A percentile compares a stretch with the other conserved stretches of the same genome.
These are phyloP conservation scores for Trilocha varians DNA, from an alignment of 2,888 invertebrate species.

Conservation along the genomic window DNA sequence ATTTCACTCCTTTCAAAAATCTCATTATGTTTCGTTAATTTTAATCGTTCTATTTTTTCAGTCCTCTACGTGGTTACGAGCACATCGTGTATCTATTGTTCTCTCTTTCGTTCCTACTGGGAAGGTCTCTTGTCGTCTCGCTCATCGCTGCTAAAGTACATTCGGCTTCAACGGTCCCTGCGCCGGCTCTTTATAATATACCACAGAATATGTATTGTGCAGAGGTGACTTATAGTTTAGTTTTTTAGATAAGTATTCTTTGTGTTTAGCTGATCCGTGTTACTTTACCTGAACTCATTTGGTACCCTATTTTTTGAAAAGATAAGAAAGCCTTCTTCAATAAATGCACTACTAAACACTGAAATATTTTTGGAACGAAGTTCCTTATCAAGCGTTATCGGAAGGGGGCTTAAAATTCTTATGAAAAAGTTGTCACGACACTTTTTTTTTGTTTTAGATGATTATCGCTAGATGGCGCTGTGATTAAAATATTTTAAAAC, in stretches of 20 bases:
- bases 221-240: constrained; percentile 49
- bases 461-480: too few relatives aligned
- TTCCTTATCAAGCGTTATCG: too few relatives aligned
- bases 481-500: too few relatives aligned
- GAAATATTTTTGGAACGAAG: too few relatives aligned
- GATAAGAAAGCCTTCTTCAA: too few relatives aligned
- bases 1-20: background rate
- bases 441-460: too few relatives aligned
- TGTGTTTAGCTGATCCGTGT: background rate
- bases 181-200: constrained; percentile 68
- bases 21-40: background rate
- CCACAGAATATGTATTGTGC: constrained; percentile 67
- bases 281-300: too few relatives aligned
- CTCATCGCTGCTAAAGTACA: constrained; percentile 69
- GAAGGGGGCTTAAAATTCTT: too few relatives aligned
- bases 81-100: constrained; percentile 63
- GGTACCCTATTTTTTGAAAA: too few relatives aligned
- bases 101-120: constrained; percentile 72
- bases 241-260: background rate
- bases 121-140: constrained; percentile 70
- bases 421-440: too few relatives aligned
- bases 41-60: constrained; percentile 12
- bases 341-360: too few relatives aligned
- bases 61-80: constrained; percentile 19
- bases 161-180: constrained; percentile 58